Evolutionary conservation across 2,797 vertebrate genomes (phyloP), one percentile per base, ranked within the genome.

Genomic region (Prionace glauca): DNA sequence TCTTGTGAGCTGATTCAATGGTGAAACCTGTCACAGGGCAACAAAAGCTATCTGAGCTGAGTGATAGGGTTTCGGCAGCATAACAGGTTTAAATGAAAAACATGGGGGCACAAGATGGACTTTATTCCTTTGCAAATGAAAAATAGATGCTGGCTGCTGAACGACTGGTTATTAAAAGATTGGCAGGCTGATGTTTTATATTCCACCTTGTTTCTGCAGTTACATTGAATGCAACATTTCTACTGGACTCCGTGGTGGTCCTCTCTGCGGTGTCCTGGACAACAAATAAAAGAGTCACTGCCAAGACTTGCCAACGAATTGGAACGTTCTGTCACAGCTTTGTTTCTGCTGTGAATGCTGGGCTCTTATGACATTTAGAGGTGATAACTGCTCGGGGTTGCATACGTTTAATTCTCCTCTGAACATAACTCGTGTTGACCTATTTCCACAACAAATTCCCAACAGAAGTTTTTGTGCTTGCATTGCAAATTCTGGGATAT

Each of bases 401-500:
- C 22, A 56, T 45, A 87, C 1, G 3, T 69, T 71, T 93, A 93
- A 93, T 93, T 71, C 91, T 95, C 26, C 5, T 3, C 93, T 77
- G 69, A 74, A 95, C 32, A 14, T 50, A 56, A 32, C 90, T 32
- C 62, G 41, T 20, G 22, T 41, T 45, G 81, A 91, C 69, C 41
- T 74, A 77, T 9, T 95, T 95, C 69, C 22, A 74, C 41, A 94
- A 94, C 45, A 71, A 50, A 72, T 94, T 74, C 69, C 18, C 24
- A 74, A 72, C 69, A 71, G 67, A 72, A 56, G 4, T 72, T 94
- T 26, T 50, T 20, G 79, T 84, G 36, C 36, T 56, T 72, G 29
- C 26, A 45, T 95, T 69, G 71, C 36, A 71, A 71, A 94, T 94
- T 72, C 92, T 94, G 92, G n/a, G 65, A 94, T 20, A 74, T 50